A percentile compares a stretch with the other conserved stretches of the same genome.
Evolutionary conservation across 2,113 vertebrate species (phyloP).

Genomic region (Tinamus guttatus): DNA sequence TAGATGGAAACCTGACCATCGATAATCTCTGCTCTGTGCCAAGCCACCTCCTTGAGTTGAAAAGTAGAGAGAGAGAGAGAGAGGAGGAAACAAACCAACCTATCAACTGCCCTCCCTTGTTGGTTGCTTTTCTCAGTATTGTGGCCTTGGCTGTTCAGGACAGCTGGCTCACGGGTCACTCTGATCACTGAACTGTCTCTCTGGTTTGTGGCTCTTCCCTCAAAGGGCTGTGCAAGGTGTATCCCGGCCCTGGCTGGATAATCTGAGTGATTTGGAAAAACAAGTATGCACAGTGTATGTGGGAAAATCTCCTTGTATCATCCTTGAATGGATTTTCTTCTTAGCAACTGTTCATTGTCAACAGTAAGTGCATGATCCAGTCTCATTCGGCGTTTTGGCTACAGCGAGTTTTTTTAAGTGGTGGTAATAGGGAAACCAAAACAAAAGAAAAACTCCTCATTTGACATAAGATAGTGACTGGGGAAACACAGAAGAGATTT

Average conservation of each 20-base stretch:
- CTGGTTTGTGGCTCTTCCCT: slow-evolving; percentile 34
- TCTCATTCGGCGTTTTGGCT: slow-evolving; percentile 5
- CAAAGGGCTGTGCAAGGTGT: neutral
- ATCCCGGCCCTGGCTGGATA: neutral
- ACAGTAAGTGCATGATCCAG: neutral
- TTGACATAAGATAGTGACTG: neutral
- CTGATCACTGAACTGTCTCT: neutral
- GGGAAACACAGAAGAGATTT: neutral
- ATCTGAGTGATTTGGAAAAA: slow-evolving; percentile 18
- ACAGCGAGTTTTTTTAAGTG: neutral
- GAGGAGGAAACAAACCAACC: neutral
- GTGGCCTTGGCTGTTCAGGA: neutral
- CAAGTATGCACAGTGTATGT: neutral
- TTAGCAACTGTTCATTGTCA: neutral
- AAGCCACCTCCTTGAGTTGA: slow-evolving; percentile 14
- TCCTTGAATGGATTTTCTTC: slow-evolving; percentile 9
- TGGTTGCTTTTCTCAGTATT: neutral
- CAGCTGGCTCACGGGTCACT: slow-evolving; percentile 15
- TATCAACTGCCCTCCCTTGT: neutral
- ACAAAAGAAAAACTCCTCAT: neutral
- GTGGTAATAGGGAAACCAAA: slow-evolving; percentile 1
- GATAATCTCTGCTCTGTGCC: neutral
- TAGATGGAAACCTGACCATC: neutral
- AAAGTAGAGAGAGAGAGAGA: neutral
- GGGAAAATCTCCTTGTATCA: neutral